Base-by-base conservation (phyloP, 2,888 invertebrate genomes). In the Diaprepes abbreviatus region DNA sequence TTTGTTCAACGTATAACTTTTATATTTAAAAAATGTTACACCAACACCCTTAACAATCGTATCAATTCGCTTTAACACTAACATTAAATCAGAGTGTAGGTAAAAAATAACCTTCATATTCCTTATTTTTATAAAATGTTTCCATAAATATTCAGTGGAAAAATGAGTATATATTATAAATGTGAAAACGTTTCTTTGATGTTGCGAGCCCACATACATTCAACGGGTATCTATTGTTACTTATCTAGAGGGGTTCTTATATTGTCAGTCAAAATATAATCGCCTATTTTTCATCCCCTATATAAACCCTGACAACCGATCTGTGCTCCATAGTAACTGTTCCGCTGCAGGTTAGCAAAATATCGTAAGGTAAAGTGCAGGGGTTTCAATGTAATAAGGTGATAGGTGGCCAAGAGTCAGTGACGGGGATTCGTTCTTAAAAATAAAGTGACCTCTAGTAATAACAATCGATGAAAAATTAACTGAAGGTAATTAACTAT, bases 261-360 rank as follows among this genome's bases (percentile, higher is more conserved):
- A 64, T 68, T 71, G 71, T 71, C 67, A 71, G 71, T 71, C 67
- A 71, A 67, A 71, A 71, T 65, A 71, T 71, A 71, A 71, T 71
- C 71, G 67, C 60, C 64, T 71, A 71, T 71, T 71, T 71, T 71
- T 71, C 71, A 68, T 67, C 64, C 71, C 71, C 65, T 54, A 65
- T 59, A 66, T 71, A 67, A 55, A 59, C 67, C 71, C 65, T 71
- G 67, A 65, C 71, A 67, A 71, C 71, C 66, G 65, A 67, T 64
- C 71, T 65, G 50, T 59, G 54, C 54, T 71, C 67, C 67, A 67
- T 71, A 66, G 67, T 71, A 64, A 71, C 71, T 63, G 59, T 45
- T 67, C 54, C 67, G 54, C 17, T 67, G 71, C 71, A 71, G 67
- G 60, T 60, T 60, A 60, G 48, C 36, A 60, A 60, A 60, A 60